Conservation (phyloP, 2,113 vertebrate species). For the Labrus mixtus region DNA sequence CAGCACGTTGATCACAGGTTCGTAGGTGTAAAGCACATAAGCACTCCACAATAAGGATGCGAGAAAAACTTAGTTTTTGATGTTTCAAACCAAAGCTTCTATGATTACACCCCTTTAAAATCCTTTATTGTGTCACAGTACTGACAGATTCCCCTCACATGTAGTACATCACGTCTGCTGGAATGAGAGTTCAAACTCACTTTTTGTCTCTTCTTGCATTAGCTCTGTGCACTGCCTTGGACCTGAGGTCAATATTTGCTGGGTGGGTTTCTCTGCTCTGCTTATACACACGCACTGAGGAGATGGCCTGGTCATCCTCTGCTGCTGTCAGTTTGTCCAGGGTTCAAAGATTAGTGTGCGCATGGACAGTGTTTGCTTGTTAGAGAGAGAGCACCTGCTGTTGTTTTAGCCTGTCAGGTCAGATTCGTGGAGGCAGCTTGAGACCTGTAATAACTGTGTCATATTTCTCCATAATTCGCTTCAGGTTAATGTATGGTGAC, state of each 20-base stretch:
- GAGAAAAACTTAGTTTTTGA: no score
- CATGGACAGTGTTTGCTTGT: conserved; percentile 51
- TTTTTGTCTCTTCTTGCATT: conserved; percentile 34
- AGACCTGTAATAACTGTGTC: neutral
- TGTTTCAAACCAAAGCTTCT: neutral
- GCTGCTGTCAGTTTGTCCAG: conserved; percentile 65
- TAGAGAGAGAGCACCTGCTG: conserved; percentile 8
- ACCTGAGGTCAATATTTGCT: conserved; percentile 78
- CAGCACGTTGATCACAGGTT: no score
- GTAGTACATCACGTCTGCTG: conserved; percentile 5
- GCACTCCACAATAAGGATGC: no score
- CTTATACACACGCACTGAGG: conserved; percentile 7
- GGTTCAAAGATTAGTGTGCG: conserved; percentile 71
- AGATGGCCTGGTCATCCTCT: conserved; percentile 3
- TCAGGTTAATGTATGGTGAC: neutral
- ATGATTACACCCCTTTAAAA: neutral
- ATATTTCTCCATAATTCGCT: neutral
- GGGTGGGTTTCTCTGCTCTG: conserved; percentile 22
- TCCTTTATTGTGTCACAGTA: conserved; percentile 11
- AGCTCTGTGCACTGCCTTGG: conserved; percentile 50
- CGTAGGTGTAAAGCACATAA: no score
- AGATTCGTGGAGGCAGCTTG: neutral
- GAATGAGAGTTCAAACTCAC: conserved; percentile 36
- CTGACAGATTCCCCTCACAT: neutral
- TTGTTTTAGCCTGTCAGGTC: conserved; percentile 21